Percentiles rank a stretch among this genome's conserved stretches.
Evolutionary conservation across 2,888 invertebrate genomes (phyloP).

Genomic region (Terebella lapidaria): DNA sequence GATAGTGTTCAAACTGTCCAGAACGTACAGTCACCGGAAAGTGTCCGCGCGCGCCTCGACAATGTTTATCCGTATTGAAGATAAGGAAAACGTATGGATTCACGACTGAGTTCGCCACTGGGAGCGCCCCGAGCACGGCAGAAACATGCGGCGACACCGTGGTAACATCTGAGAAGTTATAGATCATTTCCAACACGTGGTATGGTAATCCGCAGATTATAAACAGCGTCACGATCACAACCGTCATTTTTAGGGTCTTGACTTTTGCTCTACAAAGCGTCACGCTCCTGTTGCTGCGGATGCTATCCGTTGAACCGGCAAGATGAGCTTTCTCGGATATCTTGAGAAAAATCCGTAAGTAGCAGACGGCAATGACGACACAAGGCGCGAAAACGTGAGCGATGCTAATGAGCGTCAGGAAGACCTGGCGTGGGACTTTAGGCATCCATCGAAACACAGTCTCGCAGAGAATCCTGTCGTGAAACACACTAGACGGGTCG

Average conservation of each 20-base stretch:
- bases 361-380: constrained; percentile 41
- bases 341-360: constrained; percentile 47
- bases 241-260: constrained; percentile 52
- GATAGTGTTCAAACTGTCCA: too few relatives aligned
- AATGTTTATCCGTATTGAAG: too few relatives aligned
- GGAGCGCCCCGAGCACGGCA: constrained; percentile 43
- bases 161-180: constrained; percentile 42
- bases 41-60: too few relatives aligned
- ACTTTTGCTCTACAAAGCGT: constrained; percentile 50
- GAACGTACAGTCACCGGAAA: too few relatives aligned
- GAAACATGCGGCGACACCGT: constrained; percentile 29
- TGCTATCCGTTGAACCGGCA: constrained; percentile 39
- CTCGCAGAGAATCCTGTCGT: constrained; percentile 37
- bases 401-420: constrained; percentile 36
- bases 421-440: constrained; percentile 36
- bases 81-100: constrained; percentile 50
- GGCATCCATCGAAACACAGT: constrained; percentile 42
- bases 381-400: constrained; percentile 46
- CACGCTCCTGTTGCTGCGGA: too few relatives aligned
- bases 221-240: constrained; percentile 49
- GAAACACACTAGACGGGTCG: constrained; percentile 15
- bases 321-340: constrained; percentile 33
- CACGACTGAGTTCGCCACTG: constrained; percentile 46
- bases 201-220: constrained; percentile 48
- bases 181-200: constrained; percentile 47